These are phyloP conservation scores for Acanthopagrus latus DNA, from an alignment of 2,797 vertebrate species.

Conservation along the genomic window DNA sequence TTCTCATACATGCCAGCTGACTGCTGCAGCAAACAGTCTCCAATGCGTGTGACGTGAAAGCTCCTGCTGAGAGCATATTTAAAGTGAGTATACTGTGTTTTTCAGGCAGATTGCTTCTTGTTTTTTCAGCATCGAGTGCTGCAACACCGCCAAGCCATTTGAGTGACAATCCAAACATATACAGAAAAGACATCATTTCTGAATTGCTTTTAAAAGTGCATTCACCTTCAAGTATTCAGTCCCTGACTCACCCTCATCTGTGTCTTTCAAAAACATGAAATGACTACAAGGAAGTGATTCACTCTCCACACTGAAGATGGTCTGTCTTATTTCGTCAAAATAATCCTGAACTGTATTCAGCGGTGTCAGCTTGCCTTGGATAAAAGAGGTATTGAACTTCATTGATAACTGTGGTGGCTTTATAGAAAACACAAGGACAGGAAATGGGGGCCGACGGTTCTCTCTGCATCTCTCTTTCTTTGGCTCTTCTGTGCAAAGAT, in stretches of 20 bases:
- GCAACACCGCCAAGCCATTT: conserved; percentile 45
- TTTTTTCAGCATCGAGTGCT: conserved; percentile 51
- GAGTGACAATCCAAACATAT: conserved; percentile 54
- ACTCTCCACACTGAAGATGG: conserved; percentile 27
- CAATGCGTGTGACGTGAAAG: conserved; percentile 24
- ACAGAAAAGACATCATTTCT: conserved; percentile 31
- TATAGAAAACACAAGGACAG: conserved; percentile 52
- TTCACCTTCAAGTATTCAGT: conserved; percentile 44
- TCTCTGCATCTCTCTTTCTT: conserved; percentile 26
- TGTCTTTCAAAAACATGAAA: conserved; percentile 52
- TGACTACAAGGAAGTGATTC: conserved; percentile 65
- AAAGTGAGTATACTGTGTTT: conserved; percentile 44
- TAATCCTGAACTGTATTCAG: conserved; percentile 58
- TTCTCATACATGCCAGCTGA: conserved; percentile 9
- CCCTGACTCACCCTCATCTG: conserved; percentile 46
- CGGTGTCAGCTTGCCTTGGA: conserved; percentile 54
- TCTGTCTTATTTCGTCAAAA: conserved; percentile 55
- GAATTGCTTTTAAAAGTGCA: conserved; percentile 60
- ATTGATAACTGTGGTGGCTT: conserved; percentile 53
- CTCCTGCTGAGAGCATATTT: conserved; percentile 36
- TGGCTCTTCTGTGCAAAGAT: conserved; percentile 48
- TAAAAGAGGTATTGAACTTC: conserved; percentile 57
- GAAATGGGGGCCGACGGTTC: conserved; percentile 28
- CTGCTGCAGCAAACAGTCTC: neutral
- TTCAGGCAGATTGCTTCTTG: conserved; percentile 52